Evolutionary conservation across 1,140 invertebrate genomes (phyloP).

Genomic region (Sycobia sp.): DNA sequence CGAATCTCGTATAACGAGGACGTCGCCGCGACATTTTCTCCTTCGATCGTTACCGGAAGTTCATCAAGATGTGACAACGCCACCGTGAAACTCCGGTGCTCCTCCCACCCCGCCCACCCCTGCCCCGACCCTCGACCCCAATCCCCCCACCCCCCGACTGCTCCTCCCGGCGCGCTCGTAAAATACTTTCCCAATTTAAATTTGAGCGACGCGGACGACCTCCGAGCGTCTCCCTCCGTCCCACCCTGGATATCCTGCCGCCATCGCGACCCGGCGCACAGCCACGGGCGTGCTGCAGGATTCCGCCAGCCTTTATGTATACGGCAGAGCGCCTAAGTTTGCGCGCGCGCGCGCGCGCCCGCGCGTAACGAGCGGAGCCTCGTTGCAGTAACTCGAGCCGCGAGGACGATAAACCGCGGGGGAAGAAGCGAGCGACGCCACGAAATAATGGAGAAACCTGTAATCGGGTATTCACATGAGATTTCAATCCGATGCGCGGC

Average conservation of each 20-base stretch:
- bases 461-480: slow-evolving; percentile 51
- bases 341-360: too few relatives aligned
- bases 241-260: too few relatives aligned
- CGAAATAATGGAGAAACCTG: slow-evolving; percentile 51
- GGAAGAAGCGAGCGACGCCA: slow-evolving; percentile 15
- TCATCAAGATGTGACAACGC: slow-evolving; percentile 64
- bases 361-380: slow-evolving; percentile 60
- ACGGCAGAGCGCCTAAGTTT: slow-evolving; percentile 39
- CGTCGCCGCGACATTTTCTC: slow-evolving; percentile 27
- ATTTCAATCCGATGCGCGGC: slow-evolving; percentile 37
- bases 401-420: slow-evolving; percentile 50
- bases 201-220: slow-evolving; percentile 52
- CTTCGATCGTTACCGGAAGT: slow-evolving; percentile 59
- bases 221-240: slow-evolving; percentile 34
- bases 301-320: too few relatives aligned
- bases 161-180: slow-evolving; percentile 52
- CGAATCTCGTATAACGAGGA: slow-evolving; percentile 21
- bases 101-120: too few relatives aligned
- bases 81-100: slow-evolving; percentile 60
- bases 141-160: too few relatives aligned
- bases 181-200: slow-evolving; percentile 65
- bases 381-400: slow-evolving; percentile 45
- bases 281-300: too few relatives aligned
- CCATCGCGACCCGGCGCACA: neutral
- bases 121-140: too few relatives aligned